phyloP scores from a whole-genome alignment of 2,797 vertebrate genomes.

The Rhinoraja longicauda region DNA sequence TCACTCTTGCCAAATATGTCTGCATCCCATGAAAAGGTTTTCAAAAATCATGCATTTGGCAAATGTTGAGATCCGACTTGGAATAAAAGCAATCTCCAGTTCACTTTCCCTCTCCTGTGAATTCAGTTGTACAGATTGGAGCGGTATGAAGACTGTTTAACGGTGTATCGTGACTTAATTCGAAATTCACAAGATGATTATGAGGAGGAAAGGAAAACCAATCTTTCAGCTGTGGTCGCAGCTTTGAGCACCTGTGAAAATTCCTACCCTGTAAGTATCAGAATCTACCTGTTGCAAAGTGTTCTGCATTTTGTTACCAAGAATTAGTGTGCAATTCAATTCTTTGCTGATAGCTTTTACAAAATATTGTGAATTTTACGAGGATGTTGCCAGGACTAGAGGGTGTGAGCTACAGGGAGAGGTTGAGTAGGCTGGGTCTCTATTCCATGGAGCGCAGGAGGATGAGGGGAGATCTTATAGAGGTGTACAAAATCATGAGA shows the following conservation, averaged over 20 bases:
- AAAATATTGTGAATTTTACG: neutral
- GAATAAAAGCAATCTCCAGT: neutral
- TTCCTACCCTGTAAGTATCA: conserved; percentile 62
- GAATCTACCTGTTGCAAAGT: neutral
- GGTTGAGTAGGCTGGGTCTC: no score
- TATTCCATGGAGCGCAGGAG: no score
- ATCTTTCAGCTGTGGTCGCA: conserved; percentile 86
- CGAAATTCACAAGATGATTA: conserved; percentile 97
- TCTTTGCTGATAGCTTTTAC: neutral
- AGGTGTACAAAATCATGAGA: no score
- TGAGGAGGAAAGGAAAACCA: conserved; percentile 95
- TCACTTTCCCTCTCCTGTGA: conserved; percentile 31
- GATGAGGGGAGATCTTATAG: no score
- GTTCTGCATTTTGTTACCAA: neutral
- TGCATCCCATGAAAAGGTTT: no score
- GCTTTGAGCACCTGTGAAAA: conserved; percentile 90
- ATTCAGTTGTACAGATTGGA: conserved; percentile 85
- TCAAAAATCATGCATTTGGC: no score
- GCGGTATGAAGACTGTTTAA: conserved; percentile 80
- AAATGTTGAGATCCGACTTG: no score
- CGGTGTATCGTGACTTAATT: conserved; percentile 88
- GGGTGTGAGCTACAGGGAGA: no score
- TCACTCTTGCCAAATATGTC: no score
- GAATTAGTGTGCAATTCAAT: neutral
- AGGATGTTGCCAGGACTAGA: no score